A percentile compares a stretch with the other conserved stretches of the same genome.
Evolutionary conservation across 2,113 vertebrate species (phyloP).

Genomic region (Elgaria multicarinata): DNA sequence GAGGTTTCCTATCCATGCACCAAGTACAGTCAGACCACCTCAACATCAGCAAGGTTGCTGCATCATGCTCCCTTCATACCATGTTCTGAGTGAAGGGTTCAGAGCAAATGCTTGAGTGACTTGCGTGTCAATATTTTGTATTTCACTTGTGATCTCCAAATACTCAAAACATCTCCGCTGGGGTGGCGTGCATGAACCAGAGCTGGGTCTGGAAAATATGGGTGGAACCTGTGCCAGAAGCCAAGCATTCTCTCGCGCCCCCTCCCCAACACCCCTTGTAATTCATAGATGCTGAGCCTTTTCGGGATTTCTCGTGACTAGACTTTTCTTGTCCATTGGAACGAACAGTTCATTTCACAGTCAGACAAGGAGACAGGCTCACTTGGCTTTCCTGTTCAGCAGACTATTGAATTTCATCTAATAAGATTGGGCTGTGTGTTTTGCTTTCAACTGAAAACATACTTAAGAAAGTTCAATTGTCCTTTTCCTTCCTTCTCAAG

Average conservation of each 20-base stretch:
- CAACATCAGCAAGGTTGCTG: neutral
- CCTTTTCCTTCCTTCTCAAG: slow-evolving; percentile 23
- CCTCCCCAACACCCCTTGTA: no score
- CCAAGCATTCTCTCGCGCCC: no score
- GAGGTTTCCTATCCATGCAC: neutral
- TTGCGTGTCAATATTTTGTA: neutral
- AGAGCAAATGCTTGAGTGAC: neutral
- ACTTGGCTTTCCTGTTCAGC: neutral
- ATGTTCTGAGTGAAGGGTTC: neutral
- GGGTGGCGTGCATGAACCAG: neutral
- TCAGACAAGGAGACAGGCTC: neutral
- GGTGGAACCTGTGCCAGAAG: no score
- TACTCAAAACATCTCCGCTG: neutral
- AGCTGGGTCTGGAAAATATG: neutral
- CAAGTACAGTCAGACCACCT: no score
- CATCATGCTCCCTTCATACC: neutral
- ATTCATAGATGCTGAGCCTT: neutral
- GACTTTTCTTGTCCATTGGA: neutral
- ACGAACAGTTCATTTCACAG: neutral
- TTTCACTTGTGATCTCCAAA: neutral
- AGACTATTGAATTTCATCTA: slow-evolving; percentile 24
- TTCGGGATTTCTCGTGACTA: neutral
- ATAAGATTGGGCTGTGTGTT: neutral
- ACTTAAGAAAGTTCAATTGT: neutral
- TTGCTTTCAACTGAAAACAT: slow-evolving; percentile 5